Evolutionary conservation across 2,888 invertebrate species (phyloP), one percentile per base, ranked within the genome.

Genomic region (Trypoxylon attenuatum): DNA sequence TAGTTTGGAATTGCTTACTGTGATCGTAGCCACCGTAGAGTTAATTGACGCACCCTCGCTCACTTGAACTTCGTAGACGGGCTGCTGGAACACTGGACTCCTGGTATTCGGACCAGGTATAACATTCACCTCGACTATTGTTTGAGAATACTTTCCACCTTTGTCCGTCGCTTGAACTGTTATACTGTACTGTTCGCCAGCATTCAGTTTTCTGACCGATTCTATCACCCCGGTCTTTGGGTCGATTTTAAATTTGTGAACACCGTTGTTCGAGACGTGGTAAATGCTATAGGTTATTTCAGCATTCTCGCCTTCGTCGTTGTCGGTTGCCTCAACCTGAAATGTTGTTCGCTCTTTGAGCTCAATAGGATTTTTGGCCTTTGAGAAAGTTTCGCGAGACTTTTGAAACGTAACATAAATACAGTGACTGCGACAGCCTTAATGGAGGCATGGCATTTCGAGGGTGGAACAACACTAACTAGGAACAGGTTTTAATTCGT

Each of bases 41-140:
- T 95, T 95, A 62, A 96, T 93, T 29, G 95, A 93, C 2, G 95
- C 96, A 1, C 96, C 96, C 86, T 96, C 96, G 70, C 95, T 96
- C 6, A 96, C 94, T 75, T 95, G 94, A 1, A 95, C 94, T 83
- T 94, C 94, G 85, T 96, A 96, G 1, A 94, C 91, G n/a, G 92
- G 87, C 58, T 94, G 92, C 1, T 93, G 91, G 85, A 96, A 96
- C 57, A 93, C 90, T 0, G 96, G 96, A 5, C 95, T 93, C 68
- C 92, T 93, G 6, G 89, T 94, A 88, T 92, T 96, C 51, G 90
- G 96, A 1, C 96, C 96, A 0, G 96, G 95, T 6, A 94, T 92
- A 0, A 96, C 93, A 2, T 92, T 91, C 5, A 96, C 90, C 83
- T 96, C 96, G 21, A 96, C 93, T 56, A 96, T 96, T 2, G 94